phyloP scores from a whole-genome alignment of 2,888 invertebrate genomes.

The Stenichneumon culpator region DNA sequence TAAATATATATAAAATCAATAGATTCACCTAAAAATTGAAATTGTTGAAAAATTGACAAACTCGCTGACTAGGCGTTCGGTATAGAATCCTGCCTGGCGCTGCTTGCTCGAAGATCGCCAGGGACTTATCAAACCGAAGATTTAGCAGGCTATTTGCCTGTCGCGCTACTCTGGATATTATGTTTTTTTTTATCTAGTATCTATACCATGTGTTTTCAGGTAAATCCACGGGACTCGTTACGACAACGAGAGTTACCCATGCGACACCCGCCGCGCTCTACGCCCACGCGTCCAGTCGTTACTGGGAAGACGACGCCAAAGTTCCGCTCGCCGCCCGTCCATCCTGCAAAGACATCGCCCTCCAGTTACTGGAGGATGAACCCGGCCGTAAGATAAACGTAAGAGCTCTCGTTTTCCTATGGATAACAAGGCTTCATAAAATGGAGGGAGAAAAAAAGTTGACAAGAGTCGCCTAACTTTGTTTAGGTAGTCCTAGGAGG shows the following conservation, averaged over 20 bases:
- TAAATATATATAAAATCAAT: too few relatives aligned
- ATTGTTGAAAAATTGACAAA: too few relatives aligned
- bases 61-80: too few relatives aligned
- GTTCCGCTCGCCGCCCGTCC: constrained; percentile 90
- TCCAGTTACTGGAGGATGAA: constrained; percentile 92
- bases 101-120: too few relatives aligned
- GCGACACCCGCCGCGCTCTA: constrained; percentile 93
- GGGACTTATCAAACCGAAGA: too few relatives aligned
- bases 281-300: constrained; percentile 91
- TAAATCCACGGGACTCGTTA: constrained; percentile 93
- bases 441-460: neutral
- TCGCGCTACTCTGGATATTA: too few relatives aligned
- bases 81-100: too few relatives aligned
- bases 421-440: neutral
- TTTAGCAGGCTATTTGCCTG: too few relatives aligned
- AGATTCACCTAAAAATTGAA: too few relatives aligned
- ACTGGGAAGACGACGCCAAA: constrained; percentile 93
- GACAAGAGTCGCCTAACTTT: constrained; percentile 34
- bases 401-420: constrained; percentile 73
- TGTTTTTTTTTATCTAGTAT: neutral
- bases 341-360: constrained; percentile 92
- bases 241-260: constrained; percentile 92
- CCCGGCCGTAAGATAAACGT: constrained; percentile 92
- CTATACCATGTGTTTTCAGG: constrained; percentile 84
- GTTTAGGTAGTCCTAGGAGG: constrained; percentile 92